Base-by-base conservation (phyloP, 2,113 vertebrate genomes). In the Urocitellus parryii region DNA sequence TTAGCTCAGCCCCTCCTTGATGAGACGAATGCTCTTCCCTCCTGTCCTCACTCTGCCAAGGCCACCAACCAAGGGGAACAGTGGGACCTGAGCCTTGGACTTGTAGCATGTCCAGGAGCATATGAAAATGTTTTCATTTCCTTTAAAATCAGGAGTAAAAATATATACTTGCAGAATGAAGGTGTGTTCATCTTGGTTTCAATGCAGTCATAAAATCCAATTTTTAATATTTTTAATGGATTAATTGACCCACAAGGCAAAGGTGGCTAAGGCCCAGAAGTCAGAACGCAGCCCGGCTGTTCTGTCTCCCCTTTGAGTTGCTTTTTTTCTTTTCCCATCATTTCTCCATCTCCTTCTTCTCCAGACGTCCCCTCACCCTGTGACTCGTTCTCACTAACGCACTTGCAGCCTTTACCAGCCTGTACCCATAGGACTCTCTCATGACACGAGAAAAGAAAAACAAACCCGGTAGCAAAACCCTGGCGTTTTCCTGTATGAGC, bases 131-230 rank as follows among this genome's bases (percentile, higher is more conserved):
- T 74, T 67, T 83, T 79, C 78, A 20, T 88, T 74, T 96, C 25
- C 88, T 84, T 81, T 67, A 83, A 96, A 83, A 56, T 92, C 56
- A 61, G 39, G 79, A 68, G 45, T 45, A 9, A 45, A 68, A 95
- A 61, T 8, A 18, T n/a, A 20, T 82, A 29, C n/a, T 78, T 79
- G 78, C 32, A 63, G 58, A 18, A 76, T 72, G 42, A 88, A 90
- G 68, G 29, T 63, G n/a, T n/a, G 76, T 24, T 76, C 2, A 70
- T 37, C 2, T 63, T 84, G 65, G 92, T 91, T 83, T 70, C 56
- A 68, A 58, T 18, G 56, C 42, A 39, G 12, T 48, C 68, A 53
- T 77, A 93, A 91, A 84, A 78, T 74, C 39, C 61, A 89, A 83
- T 76, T 89, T 91, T 81, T 72, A 88, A 58, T 14, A 24, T 68